phyloP scores from a whole-genome alignment of 2,797 vertebrate genomes.

The Gallirallus australis region DNA sequence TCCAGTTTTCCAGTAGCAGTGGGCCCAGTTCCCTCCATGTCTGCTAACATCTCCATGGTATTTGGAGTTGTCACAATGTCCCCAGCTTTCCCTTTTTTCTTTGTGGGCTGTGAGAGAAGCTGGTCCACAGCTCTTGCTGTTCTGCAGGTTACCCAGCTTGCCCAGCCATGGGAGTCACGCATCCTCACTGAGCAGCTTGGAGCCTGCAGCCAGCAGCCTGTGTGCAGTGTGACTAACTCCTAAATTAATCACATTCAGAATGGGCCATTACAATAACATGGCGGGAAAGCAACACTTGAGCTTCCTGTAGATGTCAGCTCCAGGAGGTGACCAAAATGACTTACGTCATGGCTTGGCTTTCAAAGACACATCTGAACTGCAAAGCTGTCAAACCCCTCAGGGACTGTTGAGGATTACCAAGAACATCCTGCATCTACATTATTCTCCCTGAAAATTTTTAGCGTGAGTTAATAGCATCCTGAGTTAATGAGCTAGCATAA shows the following conservation, averaged over 20 bases:
- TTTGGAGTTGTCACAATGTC: not conserved
- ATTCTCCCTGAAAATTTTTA: not conserved
- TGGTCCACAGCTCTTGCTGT: not conserved
- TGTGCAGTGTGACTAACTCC: not conserved
- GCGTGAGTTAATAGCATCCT: not conserved
- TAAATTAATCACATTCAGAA: not conserved
- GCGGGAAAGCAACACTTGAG: not conserved
- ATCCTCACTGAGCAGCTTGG: not conserved
- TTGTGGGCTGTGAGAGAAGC: not conserved
- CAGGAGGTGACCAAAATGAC: not conserved
- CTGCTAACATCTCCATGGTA: not conserved
- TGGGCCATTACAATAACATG: not conserved
- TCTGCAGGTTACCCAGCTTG: not conserved
- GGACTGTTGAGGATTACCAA: not conserved
- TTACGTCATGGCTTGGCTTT: not conserved
- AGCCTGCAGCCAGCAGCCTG: not conserved
- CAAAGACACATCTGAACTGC: not conserved
- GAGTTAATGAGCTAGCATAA: not conserved
- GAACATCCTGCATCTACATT: not conserved
- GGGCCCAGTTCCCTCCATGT: not conserved
- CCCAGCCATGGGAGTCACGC: accelerated
- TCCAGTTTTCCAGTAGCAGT: not conserved
- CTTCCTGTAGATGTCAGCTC: not conserved
- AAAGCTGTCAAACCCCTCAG: not conserved
- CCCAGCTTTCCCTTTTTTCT: not conserved